Evolutionary conservation across 2,113 vertebrate genomes (phyloP).

Genomic region (Gallinago undulata): DNA sequence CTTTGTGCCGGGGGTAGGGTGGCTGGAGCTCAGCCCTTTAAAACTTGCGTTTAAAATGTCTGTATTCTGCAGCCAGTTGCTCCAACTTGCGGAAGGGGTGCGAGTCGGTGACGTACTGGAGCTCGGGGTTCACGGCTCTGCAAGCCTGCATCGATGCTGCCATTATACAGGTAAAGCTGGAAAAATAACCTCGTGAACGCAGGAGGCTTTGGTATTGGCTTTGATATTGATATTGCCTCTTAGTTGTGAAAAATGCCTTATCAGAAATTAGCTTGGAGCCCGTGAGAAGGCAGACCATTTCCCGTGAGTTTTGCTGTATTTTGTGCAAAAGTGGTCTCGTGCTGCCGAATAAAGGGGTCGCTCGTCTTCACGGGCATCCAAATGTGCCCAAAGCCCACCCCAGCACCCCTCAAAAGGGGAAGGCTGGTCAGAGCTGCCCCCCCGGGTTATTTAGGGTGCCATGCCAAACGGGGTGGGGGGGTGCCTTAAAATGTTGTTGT

Average conservation of each 20-base stretch:
- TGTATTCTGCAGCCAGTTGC: conserved; percentile 67
- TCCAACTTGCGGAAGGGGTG: conserved; percentile 73
- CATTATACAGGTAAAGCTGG: conserved; percentile 87
- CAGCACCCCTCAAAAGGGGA: rapidly evolving
- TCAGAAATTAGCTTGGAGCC: background rate
- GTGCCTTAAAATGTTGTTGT: background rate
- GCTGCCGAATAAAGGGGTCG: rapidly evolving
- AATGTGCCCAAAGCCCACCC: background rate
- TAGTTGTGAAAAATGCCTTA: too few species aligned
- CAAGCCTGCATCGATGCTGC: conserved; percentile 90
- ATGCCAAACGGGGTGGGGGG: background rate
- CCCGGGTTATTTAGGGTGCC: background rate
- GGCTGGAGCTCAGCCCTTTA: background rate
- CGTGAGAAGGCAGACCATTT: rapidly evolving
- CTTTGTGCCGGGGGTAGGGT: rapidly evolving
- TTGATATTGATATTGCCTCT: too few species aligned
- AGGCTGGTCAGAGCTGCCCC: background rate
- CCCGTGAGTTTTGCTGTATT: rapidly evolving
- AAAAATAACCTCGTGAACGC: background rate
- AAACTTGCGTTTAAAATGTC: too few species aligned
- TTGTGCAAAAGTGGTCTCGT: background rate
- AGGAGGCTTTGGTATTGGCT: background rate
- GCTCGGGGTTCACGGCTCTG: conserved; percentile 85
- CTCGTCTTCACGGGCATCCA: background rate
- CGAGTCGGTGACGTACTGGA: conserved; percentile 87